These are phyloP conservation scores for Leptinotarsa texana DNA, from an alignment of 1,140 invertebrate species.

Conservation along the genomic window DNA sequence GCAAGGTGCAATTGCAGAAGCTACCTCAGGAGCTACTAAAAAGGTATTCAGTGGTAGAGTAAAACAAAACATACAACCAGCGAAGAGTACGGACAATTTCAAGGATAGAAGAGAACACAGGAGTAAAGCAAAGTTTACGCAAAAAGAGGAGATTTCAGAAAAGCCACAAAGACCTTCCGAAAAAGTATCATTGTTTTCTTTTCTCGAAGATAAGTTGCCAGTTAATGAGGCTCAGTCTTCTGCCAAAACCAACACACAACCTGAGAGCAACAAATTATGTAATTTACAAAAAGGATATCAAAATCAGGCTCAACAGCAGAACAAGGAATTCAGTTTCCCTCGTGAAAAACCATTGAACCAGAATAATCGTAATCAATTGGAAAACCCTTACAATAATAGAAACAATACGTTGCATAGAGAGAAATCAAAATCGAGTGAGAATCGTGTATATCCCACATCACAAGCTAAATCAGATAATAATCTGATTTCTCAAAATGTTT, in stretches of 20 bases:
- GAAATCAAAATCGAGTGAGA: neutral
- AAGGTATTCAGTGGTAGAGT: conserved; percentile 77
- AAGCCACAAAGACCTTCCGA: conserved; percentile 74
- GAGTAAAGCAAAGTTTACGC: conserved; percentile 47
- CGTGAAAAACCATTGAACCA: too few species aligned
- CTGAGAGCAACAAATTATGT: too few species aligned
- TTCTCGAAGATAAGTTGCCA: conserved; percentile 81
- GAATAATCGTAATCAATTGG: too few species aligned
- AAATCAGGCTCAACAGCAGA: too few species aligned
- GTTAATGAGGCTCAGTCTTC: conserved; percentile 49
- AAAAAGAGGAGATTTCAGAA: conserved; percentile 62
- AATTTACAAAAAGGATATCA: too few species aligned
- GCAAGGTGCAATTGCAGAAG: conserved; percentile 85
- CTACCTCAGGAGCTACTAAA: conserved; percentile 75
- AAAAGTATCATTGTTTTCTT: conserved; percentile 85
- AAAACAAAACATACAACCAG: conserved; percentile 67
- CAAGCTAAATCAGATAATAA: neutral
- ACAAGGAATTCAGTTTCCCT: too few species aligned
- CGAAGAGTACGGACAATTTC: conserved; percentile 62
- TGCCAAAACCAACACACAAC: neutral
- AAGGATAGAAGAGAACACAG: conserved; percentile 55
- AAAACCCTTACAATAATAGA: neutral
- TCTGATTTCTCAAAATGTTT: too few species aligned
- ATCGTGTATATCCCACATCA: neutral
- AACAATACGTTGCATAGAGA: neutral